A percentile compares a stretch with the other conserved stretches of the same genome.
phyloP scores from a whole-genome alignment of 2,888 invertebrate genomes.

The Rhagium mordax region DNA sequence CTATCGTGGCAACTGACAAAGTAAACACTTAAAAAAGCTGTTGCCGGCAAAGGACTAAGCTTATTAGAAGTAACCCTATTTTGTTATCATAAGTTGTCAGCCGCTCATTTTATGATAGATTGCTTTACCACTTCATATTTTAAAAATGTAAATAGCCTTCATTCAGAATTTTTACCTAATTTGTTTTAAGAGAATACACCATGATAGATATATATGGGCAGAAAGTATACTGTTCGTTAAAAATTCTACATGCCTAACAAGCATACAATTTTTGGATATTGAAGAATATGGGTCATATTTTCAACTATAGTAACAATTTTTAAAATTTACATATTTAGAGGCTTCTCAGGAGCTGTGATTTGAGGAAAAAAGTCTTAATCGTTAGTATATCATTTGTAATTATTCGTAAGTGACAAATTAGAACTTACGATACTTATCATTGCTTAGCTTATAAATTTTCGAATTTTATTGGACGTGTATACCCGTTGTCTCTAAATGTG shows the following conservation, averaged over 20 bases:
- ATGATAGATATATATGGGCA: not conserved
- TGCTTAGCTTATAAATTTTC: too few relatives aligned
- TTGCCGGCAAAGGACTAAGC: slow-evolving; percentile 24
- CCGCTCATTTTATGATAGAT: slow-evolving; percentile 39
- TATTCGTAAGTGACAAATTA: too few relatives aligned
- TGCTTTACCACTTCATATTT: slow-evolving; percentile 18
- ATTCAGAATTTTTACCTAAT: slow-evolving; percentile 1
- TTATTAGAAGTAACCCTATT: slow-evolving; percentile 29
- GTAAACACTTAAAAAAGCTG: slow-evolving; percentile 22
- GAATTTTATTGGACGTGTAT: too few relatives aligned
- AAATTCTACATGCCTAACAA: not conserved
- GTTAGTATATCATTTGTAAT: too few relatives aligned
- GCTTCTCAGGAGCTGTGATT: too few relatives aligned
- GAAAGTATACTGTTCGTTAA: not conserved
- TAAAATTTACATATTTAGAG: too few relatives aligned
- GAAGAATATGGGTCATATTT: too few relatives aligned
- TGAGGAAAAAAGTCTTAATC: too few relatives aligned
- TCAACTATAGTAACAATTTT: too few relatives aligned
- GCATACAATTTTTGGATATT: not conserved
- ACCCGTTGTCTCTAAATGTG: too few relatives aligned
- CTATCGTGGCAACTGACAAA: slow-evolving; percentile 43
- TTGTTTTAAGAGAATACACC: not conserved
- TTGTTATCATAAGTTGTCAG: slow-evolving; percentile 34
- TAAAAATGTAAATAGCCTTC: not conserved
- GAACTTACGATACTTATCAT: too few relatives aligned